These are phyloP conservation scores for Lepus townsendii DNA, from an alignment of 2,797 vertebrate genomes.

Conservation along the genomic window DNA sequence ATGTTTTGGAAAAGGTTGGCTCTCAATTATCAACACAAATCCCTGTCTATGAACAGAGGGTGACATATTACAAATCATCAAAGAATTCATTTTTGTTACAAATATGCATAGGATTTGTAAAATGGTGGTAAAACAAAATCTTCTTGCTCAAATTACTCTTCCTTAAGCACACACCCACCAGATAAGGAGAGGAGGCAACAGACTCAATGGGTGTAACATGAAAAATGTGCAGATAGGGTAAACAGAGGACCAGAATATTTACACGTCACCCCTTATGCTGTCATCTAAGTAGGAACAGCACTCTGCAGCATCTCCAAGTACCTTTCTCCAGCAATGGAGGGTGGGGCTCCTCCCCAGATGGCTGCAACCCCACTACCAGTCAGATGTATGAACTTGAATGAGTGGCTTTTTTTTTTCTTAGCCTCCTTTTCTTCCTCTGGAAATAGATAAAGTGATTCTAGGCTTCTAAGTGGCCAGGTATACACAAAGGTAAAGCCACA, in stretches of 20 bases:
- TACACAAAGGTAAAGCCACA: neutral
- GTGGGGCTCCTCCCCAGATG: neutral
- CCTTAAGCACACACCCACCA: neutral
- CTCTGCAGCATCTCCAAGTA: neutral
- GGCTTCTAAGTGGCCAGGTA: neutral
- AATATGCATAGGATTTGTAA: neutral
- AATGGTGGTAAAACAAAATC: neutral
- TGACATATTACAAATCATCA: neutral
- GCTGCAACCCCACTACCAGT: neutral
- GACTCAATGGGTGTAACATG: neutral
- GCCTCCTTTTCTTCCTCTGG: neutral
- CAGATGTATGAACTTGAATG: neutral
- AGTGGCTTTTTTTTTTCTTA: neutral
- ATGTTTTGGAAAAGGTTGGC: neutral
- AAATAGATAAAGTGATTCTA: neutral
- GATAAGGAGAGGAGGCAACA: neutral
- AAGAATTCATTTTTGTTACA: neutral
- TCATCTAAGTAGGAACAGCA: neutral
- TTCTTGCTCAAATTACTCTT: neutral
- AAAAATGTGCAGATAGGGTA: neutral
- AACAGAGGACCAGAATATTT: neutral
- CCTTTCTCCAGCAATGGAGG: neutral
- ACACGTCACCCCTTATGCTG: neutral
- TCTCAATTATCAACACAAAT: neutral
- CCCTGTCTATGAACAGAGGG: neutral